A percentile compares a stretch with the other conserved stretches of the same genome.
Evolutionary conservation across 2,113 vertebrate species (phyloP).

Genomic region (Sarotherodon lohbergeri): DNA sequence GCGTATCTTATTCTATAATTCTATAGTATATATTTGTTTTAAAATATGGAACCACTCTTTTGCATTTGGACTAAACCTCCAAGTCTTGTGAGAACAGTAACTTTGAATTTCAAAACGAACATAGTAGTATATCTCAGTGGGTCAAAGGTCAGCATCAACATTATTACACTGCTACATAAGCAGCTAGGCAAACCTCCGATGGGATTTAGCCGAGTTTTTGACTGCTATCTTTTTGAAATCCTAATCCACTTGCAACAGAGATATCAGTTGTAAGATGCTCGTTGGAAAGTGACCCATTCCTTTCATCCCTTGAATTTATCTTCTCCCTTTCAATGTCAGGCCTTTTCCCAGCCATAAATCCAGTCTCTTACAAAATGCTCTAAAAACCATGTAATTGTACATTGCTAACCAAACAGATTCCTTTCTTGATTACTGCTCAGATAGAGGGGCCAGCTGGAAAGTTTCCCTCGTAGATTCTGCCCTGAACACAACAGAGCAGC

Average conservation of each 20-base stretch:
- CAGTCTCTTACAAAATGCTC: constrained; percentile 9
- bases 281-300: not conserved
- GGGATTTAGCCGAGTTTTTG: not conserved
- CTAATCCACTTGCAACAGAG: not conserved
- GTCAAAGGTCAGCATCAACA: not conserved
- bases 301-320: constrained; percentile 11
- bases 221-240: not conserved
- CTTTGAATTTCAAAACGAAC: not conserved
- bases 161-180: not conserved
- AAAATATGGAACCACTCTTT: not conserved
- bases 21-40: not conserved
- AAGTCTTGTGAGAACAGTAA: not conserved
- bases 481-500: not conserved
- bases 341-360: constrained; percentile 7
- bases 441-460: constrained; percentile 26
- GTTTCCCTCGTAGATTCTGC: not conserved
- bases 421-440: constrained; percentile 26
- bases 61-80: not conserved
- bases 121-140: not conserved
- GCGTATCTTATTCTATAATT: not conserved
- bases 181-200: not conserved
- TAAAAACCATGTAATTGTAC: constrained; percentile 37
- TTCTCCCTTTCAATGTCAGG: not conserved
- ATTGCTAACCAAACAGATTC: constrained; percentile 43
- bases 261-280: not conserved